Evolutionary conservation across 2,113 vertebrate genomes (phyloP), one percentile per base, ranked within the genome.

Genomic region (Ramphastos sulfuratus): DNA sequence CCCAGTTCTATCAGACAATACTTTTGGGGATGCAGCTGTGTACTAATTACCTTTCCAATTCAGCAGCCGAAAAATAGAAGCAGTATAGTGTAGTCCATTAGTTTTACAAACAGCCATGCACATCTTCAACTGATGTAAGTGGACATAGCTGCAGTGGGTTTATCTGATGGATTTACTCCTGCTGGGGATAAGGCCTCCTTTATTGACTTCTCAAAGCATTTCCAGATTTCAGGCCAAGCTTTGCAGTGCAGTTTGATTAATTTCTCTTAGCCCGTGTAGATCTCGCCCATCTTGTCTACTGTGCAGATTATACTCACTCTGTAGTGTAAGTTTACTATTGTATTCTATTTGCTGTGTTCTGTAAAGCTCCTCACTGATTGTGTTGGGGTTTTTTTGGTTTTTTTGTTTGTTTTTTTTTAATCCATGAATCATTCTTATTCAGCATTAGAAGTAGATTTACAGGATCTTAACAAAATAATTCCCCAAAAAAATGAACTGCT

Each of bases 211-310:
- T 85, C 60, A 85, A 89, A 80, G 31, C 37, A 77, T 93, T 94
- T 89, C 60, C 65, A 95, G 64, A 77, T 91, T 95, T 89, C 39
- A 74, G 89, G 58, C 69, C 82, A 93, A 94, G 65, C 33, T 39
- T 24, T 92, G 58, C 79, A 94, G 83, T 75, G 85, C 28, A 90
- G 56, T 97, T 96, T 94, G 88, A 97, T 97, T 98, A 97, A 97
- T 96, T 96, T 96, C 89, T 95, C 33, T 96, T 93, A 94, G 95
- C 72, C 79, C 64, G 70, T 92, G 93, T 82, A 93, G 95, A 95
- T 96, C 82, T 96, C 95, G 87, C 90, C 89, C 94, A 50, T 96
- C 85, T 78, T 92, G 69, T 95, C 93, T 93, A 35, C 73, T 80
- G 90, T 82, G 56, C 54, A 78, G 92, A 97, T 96, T 97, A 95